Percentiles rank a stretch among this genome's conserved stretches.
Evolutionary conservation across 2,797 vertebrate genomes (phyloP).

Genomic region (Mus minutoides): DNA sequence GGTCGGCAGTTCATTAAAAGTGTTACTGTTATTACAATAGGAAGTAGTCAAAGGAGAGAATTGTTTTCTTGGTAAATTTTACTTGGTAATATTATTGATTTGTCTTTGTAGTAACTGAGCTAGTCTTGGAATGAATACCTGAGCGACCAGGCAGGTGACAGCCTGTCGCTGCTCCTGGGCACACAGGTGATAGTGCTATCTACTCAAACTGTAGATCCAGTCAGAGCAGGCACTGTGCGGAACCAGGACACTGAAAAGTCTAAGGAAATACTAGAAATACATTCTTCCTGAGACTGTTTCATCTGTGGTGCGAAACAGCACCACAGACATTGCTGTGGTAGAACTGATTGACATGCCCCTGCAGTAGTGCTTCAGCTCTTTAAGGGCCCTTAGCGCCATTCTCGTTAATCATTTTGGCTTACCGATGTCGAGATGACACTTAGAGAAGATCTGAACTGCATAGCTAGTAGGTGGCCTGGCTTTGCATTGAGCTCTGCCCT

Average conservation of each 20-base stretch:
- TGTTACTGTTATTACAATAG: constrained; percentile 17
- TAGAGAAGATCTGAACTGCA: not conserved
- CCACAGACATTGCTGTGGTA: not conserved
- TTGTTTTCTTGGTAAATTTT: constrained; percentile 50
- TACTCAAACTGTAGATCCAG: constrained; percentile 40
- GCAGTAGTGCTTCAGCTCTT: not conserved
- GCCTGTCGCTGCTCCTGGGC: constrained; percentile 41
- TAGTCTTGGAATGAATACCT: constrained; percentile 9
- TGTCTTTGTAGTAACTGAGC: constrained; percentile 26
- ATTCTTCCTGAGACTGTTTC: constrained; percentile 40
- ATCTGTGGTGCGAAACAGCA: not conserved
- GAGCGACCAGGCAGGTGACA: constrained; percentile 50
- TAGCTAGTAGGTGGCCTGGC: not conserved
- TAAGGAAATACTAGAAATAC: constrained; percentile 34
- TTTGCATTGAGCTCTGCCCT: not conserved
- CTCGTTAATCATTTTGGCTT: not conserved
- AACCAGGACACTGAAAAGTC: constrained; percentile 7
- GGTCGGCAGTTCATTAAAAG: constrained; percentile 26
- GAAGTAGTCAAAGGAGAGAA: constrained; percentile 52
- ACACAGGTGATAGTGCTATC: constrained; percentile 34
- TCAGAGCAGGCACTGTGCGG: constrained; percentile 47
- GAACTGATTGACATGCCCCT: not conserved
- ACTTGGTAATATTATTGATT: constrained; percentile 53
- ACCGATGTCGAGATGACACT: constrained; percentile 12
- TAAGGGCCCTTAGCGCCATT: not conserved